A percentile compares a stretch with the other conserved stretches of the same genome.
Conservation (phyloP, 2,888 invertebrate species). For the Serripes groenlandicus region DNA sequence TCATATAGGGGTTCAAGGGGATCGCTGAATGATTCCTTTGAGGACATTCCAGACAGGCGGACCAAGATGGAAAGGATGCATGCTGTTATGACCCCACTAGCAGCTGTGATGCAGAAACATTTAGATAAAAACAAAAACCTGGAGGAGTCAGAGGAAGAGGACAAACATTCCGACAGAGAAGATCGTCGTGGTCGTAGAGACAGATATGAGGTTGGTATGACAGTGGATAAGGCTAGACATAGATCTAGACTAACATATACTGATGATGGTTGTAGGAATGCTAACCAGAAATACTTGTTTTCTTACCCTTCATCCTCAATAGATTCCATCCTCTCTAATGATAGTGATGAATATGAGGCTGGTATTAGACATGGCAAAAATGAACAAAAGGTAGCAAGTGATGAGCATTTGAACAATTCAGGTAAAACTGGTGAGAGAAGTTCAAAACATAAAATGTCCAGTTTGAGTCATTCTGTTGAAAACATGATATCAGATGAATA, state of each 20-base stretch:
- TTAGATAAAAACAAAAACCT: slow-evolving; percentile 24
- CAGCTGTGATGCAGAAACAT: slow-evolving; percentile 51
- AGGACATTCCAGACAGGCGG: slow-evolving; percentile 65
- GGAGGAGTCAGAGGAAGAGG: slow-evolving; percentile 20
- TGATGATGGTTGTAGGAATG: slow-evolving; percentile 7
- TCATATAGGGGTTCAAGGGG: slow-evolving; percentile 30
- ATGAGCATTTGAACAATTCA: background rate
- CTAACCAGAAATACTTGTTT: slow-evolving; percentile 43
- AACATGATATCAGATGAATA: slow-evolving; percentile 28
- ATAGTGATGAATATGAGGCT: slow-evolving; percentile 57
- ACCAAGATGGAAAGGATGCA: slow-evolving; percentile 72
- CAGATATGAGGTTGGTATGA: slow-evolving; percentile 37
- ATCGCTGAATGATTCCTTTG: slow-evolving; percentile 61
- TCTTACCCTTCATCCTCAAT: slow-evolving; percentile 65
- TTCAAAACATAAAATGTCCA: background rate
- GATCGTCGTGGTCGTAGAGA: background rate
- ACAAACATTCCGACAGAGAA: background rate
- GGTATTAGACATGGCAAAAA: background rate
- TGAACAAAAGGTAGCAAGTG: slow-evolving; percentile 11
- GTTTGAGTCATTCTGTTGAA: slow-evolving; percentile 36
- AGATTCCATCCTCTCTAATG: slow-evolving; percentile 58
- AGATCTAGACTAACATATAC: slow-evolving; percentile 20
- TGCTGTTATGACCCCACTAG: slow-evolving; percentile 71
- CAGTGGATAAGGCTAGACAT: slow-evolving; percentile 9
- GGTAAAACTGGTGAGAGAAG: background rate